Percentiles rank a stretch among this genome's conserved stretches.
phyloP scores from a whole-genome alignment of 1,140 invertebrate genomes.

The Macrocentrus cingulum region DNA sequence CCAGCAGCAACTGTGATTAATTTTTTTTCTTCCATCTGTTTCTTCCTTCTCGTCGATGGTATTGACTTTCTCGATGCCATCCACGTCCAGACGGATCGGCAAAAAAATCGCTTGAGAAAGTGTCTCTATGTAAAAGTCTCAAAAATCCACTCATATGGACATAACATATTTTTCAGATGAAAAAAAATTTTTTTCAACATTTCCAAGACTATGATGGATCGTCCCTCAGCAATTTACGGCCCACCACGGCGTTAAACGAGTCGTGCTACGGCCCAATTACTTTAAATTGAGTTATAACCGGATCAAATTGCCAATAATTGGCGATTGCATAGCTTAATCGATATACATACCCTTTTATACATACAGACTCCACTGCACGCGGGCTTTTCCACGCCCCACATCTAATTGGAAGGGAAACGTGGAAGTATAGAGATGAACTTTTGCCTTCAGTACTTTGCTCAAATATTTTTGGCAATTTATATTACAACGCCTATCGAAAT shows the following conservation, averaged over 20 bases:
- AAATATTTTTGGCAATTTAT: too few species aligned
- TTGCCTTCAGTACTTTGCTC: too few species aligned
- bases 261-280: conserved; percentile 45
- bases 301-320: conserved; percentile 53
- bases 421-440: too few species aligned
- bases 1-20: not conserved
- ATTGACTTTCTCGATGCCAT: conserved; percentile 13
- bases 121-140: too few species aligned
- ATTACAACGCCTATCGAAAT: too few species aligned
- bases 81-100: conserved; percentile 5
- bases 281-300: conserved; percentile 53
- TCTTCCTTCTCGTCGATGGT: not conserved
- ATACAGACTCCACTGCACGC: not conserved
- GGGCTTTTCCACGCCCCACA: conserved; percentile 16
- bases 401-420: not conserved
- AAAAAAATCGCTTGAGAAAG: too few species aligned
- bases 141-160: too few species aligned
- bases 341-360: conserved; percentile 18
- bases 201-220: conserved; percentile 12
- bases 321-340: conserved; percentile 47
- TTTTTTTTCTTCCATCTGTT: not conserved
- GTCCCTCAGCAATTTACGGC: conserved; percentile 38
- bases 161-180: too few species aligned
- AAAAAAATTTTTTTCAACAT: too few species aligned
- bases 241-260: conserved; percentile 38